These are phyloP conservation scores for Sylvia borin DNA, from an alignment of 2,797 vertebrate genomes.

Conservation along the genomic window DNA sequence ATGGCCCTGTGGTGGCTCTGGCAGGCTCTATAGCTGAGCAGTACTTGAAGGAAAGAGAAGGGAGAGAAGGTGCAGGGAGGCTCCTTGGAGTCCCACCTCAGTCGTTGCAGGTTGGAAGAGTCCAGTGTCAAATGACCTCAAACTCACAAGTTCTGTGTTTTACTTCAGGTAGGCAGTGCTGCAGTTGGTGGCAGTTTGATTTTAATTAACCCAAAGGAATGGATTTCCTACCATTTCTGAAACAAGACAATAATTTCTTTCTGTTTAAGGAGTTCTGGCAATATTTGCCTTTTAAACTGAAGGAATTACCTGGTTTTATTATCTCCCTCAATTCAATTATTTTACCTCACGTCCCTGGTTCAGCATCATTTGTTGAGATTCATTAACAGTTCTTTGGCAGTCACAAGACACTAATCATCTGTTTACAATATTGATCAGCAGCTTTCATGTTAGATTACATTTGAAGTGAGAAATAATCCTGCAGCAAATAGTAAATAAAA, in stretches of 20 bases:
- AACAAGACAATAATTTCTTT: not conserved
- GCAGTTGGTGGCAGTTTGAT: not conserved
- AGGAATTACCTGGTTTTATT: not conserved
- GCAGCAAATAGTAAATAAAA: constrained; percentile 13
- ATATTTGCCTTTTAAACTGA: constrained; percentile 28
- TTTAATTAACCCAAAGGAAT: not conserved
- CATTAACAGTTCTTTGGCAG: constrained; percentile 32
- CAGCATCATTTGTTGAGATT: constrained; percentile 1
- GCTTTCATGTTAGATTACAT: constrained; percentile 30
- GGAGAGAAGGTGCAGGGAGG: not conserved
- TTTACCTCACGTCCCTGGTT: constrained; percentile 3
- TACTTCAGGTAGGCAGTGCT: not conserved
- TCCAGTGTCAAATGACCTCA: not conserved
- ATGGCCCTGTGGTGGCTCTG: not conserved
- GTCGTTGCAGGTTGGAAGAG: not conserved
- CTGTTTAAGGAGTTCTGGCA: constrained; percentile 17
- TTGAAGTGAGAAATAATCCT: constrained; percentile 32
- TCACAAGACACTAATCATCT: constrained; percentile 45
- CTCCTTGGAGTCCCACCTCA: not conserved
- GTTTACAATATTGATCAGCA: constrained; percentile 55
- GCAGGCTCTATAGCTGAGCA: rapidly evolving
- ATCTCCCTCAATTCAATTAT: not conserved
- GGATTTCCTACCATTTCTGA: not conserved
- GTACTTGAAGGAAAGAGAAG: not conserved
- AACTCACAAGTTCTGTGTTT: not conserved